phyloP scores from a whole-genome alignment of 30 jellyfish, hydroid and myxozoan species.

The Aurelia aurita region DNA sequence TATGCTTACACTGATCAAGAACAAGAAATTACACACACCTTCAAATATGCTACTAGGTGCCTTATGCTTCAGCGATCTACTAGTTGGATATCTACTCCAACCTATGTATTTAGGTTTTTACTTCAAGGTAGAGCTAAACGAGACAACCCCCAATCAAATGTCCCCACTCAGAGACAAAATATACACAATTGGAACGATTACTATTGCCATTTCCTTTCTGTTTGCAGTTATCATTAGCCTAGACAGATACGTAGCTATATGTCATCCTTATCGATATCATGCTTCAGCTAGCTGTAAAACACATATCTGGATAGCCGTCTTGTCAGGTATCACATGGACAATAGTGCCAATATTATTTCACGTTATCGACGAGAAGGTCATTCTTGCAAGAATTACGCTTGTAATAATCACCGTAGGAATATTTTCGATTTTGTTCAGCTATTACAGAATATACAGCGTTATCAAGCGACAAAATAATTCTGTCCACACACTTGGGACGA shows the following conservation, averaged over 20 bases:
- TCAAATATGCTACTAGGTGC: background rate
- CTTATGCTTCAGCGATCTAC: background rate
- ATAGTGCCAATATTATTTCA: background rate
- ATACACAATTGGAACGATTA: background rate
- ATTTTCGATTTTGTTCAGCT: background rate
- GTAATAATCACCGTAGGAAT: background rate
- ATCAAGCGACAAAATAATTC: background rate
- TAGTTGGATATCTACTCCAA: background rate
- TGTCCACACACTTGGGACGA: background rate
- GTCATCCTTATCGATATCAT: slow-evolving; percentile 7
- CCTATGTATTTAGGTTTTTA: background rate
- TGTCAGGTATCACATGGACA: background rate
- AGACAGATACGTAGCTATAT: slow-evolving; percentile 5
- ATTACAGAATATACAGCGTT: background rate
- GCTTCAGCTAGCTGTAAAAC: background rate
- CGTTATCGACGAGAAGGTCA: background rate
- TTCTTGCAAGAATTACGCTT: background rate
- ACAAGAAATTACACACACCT: slow-evolving; percentile 1
- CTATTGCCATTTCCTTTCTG: background rate
- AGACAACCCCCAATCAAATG: background rate
- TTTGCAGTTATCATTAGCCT: background rate
- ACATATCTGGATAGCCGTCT: background rate
- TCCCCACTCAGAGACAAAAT: background rate
- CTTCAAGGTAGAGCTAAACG: background rate
- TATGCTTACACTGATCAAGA: background rate